Conservation (phyloP, 2,113 vertebrate species). For the Hydrolagus affinis region DNA sequence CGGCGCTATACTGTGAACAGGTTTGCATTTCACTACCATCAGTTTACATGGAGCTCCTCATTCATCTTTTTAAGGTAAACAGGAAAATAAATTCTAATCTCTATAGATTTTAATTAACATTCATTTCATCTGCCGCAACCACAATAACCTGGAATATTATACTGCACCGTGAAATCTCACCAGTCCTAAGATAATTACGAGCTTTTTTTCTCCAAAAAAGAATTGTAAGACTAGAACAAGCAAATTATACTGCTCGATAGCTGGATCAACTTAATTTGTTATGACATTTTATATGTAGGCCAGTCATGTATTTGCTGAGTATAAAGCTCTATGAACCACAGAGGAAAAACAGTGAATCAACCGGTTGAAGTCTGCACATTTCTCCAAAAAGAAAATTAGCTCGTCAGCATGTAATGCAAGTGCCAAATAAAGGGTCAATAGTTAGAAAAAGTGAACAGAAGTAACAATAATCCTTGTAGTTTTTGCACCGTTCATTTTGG, state of each 20-base stretch:
- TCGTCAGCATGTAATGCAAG: slow-evolving; percentile 21
- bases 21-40: neutral
- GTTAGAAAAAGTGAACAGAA: slow-evolving; percentile 30
- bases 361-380: slow-evolving; percentile 10
- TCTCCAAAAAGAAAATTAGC: slow-evolving; percentile 7
- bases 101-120: slow-evolving; percentile 20
- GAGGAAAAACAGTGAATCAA: slow-evolving; percentile 5
- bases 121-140: slow-evolving; percentile 8
- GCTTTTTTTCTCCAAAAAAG: neutral
- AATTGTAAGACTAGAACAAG: slow-evolving; percentile 23
- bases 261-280: slow-evolving; percentile 32
- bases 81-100: slow-evolving; percentile 11
- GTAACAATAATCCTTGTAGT: too few relatives aligned
- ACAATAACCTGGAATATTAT: slow-evolving; percentile 4
- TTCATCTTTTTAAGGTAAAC: neutral
- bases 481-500: too few relatives aligned
- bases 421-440: slow-evolving; percentile 25
- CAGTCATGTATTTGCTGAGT: slow-evolving; percentile 26
- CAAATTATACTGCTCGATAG: slow-evolving; percentile 28
- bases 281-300: slow-evolving; percentile 30
- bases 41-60: neutral
- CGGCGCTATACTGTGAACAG: neutral
- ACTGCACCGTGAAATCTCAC: slow-evolving; percentile 15
- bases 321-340: neutral
- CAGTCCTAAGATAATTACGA: slow-evolving; percentile 25